A percentile compares a stretch with the other conserved stretches of the same genome.
Evolutionary conservation across 2,797 vertebrate genomes (phyloP).

Genomic region (Labroides dimidiatus): DNA sequence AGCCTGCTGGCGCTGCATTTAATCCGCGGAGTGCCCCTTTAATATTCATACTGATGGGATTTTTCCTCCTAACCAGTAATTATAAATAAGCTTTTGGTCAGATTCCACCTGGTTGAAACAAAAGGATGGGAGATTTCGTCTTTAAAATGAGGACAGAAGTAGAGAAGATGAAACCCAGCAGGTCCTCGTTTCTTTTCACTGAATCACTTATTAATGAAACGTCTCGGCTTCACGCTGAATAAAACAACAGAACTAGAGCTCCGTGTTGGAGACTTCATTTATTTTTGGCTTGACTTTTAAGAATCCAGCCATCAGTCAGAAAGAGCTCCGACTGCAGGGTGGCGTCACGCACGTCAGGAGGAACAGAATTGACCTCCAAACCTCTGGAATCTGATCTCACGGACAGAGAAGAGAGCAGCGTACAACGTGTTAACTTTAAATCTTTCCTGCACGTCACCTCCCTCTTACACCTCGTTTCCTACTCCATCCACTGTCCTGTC

Average conservation of each 20-base stretch:
- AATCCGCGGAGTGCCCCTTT: neutral
- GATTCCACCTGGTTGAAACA: neutral
- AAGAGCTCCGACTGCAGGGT: neutral
- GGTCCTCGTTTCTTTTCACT: neutral
- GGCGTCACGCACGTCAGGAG: neutral
- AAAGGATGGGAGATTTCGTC: neutral
- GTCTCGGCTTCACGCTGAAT: constrained; percentile 1
- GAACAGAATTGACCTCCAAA: too few species aligned
- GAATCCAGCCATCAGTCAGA: neutral
- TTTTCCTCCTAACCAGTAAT: neutral
- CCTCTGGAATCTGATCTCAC: too few species aligned
- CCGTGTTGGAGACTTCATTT: neutral
- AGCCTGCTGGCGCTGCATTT: neutral
- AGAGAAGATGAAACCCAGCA: neutral
- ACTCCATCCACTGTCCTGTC: too few species aligned
- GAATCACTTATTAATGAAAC: constrained; percentile 1
- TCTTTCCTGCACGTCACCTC: too few species aligned
- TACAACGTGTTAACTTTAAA: too few species aligned
- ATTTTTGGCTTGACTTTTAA: neutral
- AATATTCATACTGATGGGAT: constrained; percentile 1
- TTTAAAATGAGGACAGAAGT: neutral
- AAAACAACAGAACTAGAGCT: constrained; percentile 2
- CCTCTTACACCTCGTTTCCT: too few species aligned
- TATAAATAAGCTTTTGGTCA: neutral
- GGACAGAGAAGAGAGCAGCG: too few species aligned